Evolutionary conservation across 2,113 vertebrate genomes (phyloP), one percentile per base, ranked within the genome.

Genomic region (Microtus montanus): DNA sequence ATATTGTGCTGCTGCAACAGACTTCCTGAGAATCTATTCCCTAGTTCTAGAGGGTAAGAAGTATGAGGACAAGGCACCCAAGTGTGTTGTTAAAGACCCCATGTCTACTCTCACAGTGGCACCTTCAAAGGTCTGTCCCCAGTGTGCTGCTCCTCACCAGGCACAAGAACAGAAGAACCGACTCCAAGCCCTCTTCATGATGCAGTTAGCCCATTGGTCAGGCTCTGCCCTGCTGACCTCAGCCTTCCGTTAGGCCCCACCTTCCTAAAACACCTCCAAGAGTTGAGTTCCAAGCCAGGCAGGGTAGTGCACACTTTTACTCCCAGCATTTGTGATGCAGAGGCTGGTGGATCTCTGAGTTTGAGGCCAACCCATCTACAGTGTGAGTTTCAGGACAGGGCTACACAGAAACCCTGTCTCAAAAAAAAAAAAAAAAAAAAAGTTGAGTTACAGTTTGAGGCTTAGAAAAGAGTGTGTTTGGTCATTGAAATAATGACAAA

Each of bases 401-500:
- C 52, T 58, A 80, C 47, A 80, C 33, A 80, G 78, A 80, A 78
- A 58, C 10, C 9, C 78, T 58, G 19, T 54, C 33, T 22, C 19
- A 6, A 44, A 28, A 44, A 14, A 28, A 49, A 49, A 12, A 24
- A 6, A 28, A 47, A 49, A 49, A 49, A 49, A 12, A 24, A 26
- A 44, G 30, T 71, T 91, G 73, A 85, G 26, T 79, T 73, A 79
- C 74, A 91, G 86, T 66, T 26, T 52, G 30, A 41, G 30, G 28
- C 49, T 91, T 71, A 68, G 33, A 73, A 71, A 9, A 19, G 6
- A 52, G 35, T 26, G 68, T 93, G 54, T 88, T 80, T 74, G 26
- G n/a, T 41, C 41, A 64, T 54, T 95, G 86, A 90, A 93, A 54
- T 96, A 12, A 66, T 82, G 68, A 63, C 30, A 49, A 41, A 91